phyloP scores from a whole-genome alignment of 1,140 invertebrate species.

The Streblospio benedicti region DNA sequence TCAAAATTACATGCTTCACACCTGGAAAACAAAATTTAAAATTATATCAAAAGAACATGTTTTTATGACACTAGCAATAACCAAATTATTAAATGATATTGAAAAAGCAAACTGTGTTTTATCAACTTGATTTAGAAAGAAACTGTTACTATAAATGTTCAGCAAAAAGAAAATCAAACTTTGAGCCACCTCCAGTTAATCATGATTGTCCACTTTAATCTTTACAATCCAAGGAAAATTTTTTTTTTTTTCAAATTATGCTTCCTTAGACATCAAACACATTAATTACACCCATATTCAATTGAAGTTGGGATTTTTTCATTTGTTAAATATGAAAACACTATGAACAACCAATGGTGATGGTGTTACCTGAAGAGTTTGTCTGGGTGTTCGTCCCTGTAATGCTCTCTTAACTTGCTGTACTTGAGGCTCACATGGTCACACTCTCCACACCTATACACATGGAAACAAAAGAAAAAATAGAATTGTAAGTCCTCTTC shows the following conservation, averaged over 20 bases:
- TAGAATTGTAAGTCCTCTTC: too few species aligned
- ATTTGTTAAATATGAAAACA: background rate
- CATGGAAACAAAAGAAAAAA: background rate
- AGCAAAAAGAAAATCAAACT: too few species aligned
- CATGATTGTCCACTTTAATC: too few species aligned
- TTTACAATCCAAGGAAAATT: background rate
- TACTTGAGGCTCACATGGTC: slow-evolving; percentile 28
- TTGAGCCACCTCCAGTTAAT: too few species aligned
- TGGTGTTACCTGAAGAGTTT: slow-evolving; percentile 30
- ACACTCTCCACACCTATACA: slow-evolving; percentile 21
- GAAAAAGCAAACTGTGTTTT: too few species aligned
- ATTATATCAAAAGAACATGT: too few species aligned
- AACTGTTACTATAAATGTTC: too few species aligned
- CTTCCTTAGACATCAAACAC: slow-evolving; percentile 27
- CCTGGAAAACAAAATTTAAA: too few species aligned
- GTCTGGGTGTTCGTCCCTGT: slow-evolving; percentile 30
- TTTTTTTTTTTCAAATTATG: slow-evolving; percentile 7
- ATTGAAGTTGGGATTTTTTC: background rate
- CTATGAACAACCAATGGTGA: slow-evolving; percentile 18
- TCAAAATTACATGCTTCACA: too few species aligned
- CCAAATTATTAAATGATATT: too few species aligned
- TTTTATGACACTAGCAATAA: too few species aligned
- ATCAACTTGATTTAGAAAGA: too few species aligned
- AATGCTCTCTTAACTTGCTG: slow-evolving; percentile 33
- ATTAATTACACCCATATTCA: slow-evolving; percentile 24